Conservation (phyloP, 2,888 invertebrate genomes). For the Oasisia sp. region DNA sequence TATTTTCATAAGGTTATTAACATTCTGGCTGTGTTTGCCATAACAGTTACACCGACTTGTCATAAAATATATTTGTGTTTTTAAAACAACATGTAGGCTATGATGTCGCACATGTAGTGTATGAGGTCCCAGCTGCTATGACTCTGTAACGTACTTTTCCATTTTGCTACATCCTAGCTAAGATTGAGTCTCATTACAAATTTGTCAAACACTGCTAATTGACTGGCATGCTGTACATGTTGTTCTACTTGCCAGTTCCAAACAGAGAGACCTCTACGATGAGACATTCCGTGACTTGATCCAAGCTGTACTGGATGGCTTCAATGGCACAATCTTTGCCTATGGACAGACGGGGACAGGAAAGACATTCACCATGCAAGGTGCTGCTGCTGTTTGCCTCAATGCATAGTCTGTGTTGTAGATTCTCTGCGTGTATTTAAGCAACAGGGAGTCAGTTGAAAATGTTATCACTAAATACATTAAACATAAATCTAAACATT, state of each 20-base stretch:
- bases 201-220: not conserved
- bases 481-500: too few species aligned
- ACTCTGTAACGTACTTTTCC: not conserved
- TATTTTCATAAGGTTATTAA: not conserved
- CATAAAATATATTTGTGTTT: not conserved
- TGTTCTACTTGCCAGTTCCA: constrained; percentile 71
- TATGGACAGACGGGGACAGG: constrained; percentile 99
- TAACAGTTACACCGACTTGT: not conserved
- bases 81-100: not conserved
- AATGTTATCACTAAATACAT: too few species aligned
- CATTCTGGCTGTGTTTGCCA: not conserved
- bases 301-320: constrained; percentile 94
- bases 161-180: not conserved
- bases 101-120: not conserved
- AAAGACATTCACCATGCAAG: constrained; percentile 78
- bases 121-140: not conserved
- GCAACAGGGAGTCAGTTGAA: too few species aligned
- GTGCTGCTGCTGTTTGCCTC: constrained; percentile 50
- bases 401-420: not conserved
- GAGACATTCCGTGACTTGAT: constrained; percentile 95
- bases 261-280: constrained; percentile 92
- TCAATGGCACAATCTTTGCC: constrained; percentile 99
- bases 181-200: not conserved
- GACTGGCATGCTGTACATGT: not conserved
- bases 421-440: not conserved